Percentiles rank a stretch among this genome's conserved stretches.
Conservation (phyloP, 1,140 invertebrate species). For the Cherax quadricarinatus region DNA sequence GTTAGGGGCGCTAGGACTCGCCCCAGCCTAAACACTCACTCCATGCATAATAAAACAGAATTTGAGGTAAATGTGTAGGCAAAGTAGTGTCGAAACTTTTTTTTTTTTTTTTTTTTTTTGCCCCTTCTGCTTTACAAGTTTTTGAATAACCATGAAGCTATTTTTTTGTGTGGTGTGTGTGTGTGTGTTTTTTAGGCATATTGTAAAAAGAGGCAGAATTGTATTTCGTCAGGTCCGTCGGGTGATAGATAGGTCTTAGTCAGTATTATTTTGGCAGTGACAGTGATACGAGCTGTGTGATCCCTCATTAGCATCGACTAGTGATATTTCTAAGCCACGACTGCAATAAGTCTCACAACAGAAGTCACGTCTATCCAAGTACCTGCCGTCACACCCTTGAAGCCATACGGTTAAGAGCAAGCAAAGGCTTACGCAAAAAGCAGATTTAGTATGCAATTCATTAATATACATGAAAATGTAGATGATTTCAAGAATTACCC, state of each 20-base stretch:
- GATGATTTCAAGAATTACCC: conserved; percentile 19
- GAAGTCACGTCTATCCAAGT: no score
- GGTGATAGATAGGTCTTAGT: neutral
- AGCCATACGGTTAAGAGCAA: no score
- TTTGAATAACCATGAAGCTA: conserved; percentile 62
- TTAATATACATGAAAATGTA: neutral
- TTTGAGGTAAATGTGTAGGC: conserved; percentile 58
- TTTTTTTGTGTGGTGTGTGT: no score
- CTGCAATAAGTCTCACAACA: no score
- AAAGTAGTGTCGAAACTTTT: conserved; percentile 30
- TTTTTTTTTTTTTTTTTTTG: conserved; percentile 29
- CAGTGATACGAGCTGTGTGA: conserved; percentile 57
- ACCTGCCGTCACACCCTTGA: no score
- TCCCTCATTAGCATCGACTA: conserved; percentile 5
- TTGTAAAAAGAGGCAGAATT: conserved; percentile 22
- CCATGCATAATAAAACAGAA: conserved; percentile 66
- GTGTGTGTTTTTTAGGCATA: conserved; percentile 21
- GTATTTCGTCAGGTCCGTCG: neutral
- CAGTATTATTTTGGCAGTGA: conserved; percentile 55
- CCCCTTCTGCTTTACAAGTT: neutral
- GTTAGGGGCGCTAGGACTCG: neutral
- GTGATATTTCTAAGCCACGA: neutral
- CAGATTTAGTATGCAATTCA: no score
- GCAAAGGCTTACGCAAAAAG: no score
- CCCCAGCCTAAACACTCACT: neutral